phyloP scores from a whole-genome alignment of 2,797 vertebrate species.

The Liparis tanakae region DNA sequence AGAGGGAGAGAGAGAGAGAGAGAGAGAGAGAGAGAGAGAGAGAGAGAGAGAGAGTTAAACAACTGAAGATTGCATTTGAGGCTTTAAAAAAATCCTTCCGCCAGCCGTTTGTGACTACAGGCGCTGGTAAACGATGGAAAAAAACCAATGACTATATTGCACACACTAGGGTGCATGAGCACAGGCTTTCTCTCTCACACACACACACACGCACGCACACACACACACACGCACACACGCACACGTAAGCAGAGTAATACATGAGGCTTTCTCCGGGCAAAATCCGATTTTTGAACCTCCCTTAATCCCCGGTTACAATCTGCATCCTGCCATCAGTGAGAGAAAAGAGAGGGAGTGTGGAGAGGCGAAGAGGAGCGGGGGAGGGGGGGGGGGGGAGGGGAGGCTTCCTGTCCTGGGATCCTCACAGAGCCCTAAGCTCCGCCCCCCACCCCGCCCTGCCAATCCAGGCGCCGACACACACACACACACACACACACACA shows the following conservation, averaged over 20 bases:
- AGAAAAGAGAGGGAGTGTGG: constrained; percentile 52
- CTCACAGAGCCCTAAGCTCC: constrained; percentile 57
- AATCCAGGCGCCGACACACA: constrained; percentile 54
- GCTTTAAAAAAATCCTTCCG: constrained; percentile 66
- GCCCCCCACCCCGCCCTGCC: constrained; percentile 65
- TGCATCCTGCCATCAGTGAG: constrained; percentile 87
- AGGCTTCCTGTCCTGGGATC: constrained; percentile 70
- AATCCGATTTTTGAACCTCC: constrained; percentile 91
- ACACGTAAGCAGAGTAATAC: constrained; percentile 61
- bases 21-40: not conserved
- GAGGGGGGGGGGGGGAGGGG: not conserved
- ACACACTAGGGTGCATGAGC: constrained; percentile 47
- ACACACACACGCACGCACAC: constrained; percentile 40
- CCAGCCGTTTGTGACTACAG: constrained; percentile 47
- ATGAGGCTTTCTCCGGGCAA: constrained; percentile 85
- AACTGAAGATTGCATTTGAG: constrained; percentile 71
- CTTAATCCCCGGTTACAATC: constrained; percentile 93
- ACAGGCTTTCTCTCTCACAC: constrained; percentile 23
- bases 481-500: constrained; percentile 32
- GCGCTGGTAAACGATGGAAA: constrained; percentile 81
- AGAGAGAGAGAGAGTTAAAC: constrained; percentile 45
- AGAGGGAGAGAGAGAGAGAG: not conserved
- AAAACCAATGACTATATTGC: constrained; percentile 79
- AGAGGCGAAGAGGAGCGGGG: not conserved
- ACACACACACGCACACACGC: constrained; percentile 25